A percentile compares a stretch with the other conserved stretches of the same genome.
phyloP scores from a whole-genome alignment of 2,113 vertebrate species.

The Microtus richardsoni region DNA sequence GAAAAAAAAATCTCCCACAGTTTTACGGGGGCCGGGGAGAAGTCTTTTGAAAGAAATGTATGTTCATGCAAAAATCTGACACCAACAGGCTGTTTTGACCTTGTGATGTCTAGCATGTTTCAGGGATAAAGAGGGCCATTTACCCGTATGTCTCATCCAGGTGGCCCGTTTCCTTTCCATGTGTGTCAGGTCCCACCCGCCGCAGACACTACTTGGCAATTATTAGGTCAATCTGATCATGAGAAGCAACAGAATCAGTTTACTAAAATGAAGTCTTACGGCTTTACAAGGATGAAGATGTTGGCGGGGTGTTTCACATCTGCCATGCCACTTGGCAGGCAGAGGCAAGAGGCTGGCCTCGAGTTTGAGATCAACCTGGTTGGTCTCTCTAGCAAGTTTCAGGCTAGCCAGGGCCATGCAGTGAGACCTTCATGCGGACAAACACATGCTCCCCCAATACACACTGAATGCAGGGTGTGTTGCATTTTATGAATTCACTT shows the following conservation, averaged over 20 bases:
- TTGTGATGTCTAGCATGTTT: background rate
- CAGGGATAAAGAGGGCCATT: background rate
- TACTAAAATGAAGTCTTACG: constrained; percentile 22
- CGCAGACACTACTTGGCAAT: constrained; percentile 21
- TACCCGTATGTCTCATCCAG: background rate
- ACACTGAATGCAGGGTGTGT: background rate
- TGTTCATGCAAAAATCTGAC: constrained; percentile 65
- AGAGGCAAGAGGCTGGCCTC: background rate
- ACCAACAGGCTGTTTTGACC: constrained; percentile 54
- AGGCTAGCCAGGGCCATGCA: too few relatives aligned
- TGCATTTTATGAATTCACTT: constrained; percentile 15
- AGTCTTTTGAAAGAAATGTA: constrained; percentile 63
- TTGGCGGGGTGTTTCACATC: too few relatives aligned
- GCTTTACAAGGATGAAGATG: background rate
- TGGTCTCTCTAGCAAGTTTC: background rate
- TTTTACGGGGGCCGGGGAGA: background rate
- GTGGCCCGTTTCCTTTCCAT: background rate
- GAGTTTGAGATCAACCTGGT: background rate
- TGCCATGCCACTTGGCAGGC: background rate
- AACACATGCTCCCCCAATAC: background rate
- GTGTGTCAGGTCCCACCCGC: background rate
- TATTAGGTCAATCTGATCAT: background rate
- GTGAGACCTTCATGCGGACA: background rate
- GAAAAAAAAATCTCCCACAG: constrained; percentile 50
- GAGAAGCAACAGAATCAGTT: constrained; percentile 37